Base-by-base conservation (phyloP, 1,140 invertebrate genomes). In the Campodea augens region DNA sequence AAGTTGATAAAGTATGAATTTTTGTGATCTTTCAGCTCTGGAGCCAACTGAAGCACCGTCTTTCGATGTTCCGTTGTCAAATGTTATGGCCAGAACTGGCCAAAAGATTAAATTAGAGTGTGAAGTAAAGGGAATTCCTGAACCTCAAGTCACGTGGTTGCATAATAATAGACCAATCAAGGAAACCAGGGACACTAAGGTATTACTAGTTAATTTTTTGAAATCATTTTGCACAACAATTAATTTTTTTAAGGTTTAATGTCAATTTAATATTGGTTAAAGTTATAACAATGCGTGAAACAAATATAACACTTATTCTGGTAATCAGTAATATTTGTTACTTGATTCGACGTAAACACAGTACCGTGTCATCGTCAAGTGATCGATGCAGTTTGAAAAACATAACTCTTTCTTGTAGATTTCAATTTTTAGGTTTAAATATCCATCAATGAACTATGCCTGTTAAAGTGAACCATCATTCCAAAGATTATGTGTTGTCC, bases 61-160 rank as follows among this genome's bases (percentile, higher is more conserved):
- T 25, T 74, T 78, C 47, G 53, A 63, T 3, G 55, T 57, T 42
- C 63, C 71, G 5, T 58, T 76, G n/a, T 69, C 66, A 1, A 71
- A 77, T 49, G 65, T 72, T 10, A 77, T 77, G 66, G 70, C 69
- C 13, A 57, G 70, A 48, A 68, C 71, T 38, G 76, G 75, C 37
- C 72, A 77, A 51, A 76, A 72, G 57, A 60, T 77, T 42, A 71
- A 69, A 60, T 61, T 83, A 32, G 75, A 80, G 54, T 81, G 78
- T 57, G 64, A 73, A 58, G 69, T 75, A 40, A 61, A 54, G 29
- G 75, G 75, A 45, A 60, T 65, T 43, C 74, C 77, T n/a, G 56
- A 59, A 24, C 75, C 73, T 7, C 63, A 60, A 23, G 55, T 77
- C 41, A 61, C 54, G 24, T 85, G 81, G 82, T 67, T 68, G 44